Percentiles rank a stretch among this genome's conserved stretches.
These are phyloP conservation scores for Ricordea florida DNA, from an alignment of 92 coral and sea anemone species.

Conservation along the genomic window DNA sequence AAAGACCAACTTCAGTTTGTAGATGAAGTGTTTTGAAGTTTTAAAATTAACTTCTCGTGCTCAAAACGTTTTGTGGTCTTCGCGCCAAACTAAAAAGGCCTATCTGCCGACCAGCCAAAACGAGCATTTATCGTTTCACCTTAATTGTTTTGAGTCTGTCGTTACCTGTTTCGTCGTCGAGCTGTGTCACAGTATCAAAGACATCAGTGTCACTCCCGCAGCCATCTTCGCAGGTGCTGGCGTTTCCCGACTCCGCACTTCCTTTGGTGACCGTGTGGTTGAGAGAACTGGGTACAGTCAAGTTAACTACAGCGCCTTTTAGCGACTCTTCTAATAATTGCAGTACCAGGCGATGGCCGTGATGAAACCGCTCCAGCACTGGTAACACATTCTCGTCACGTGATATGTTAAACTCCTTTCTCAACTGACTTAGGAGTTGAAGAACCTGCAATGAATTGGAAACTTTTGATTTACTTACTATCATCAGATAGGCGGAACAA, in stretches of 20 bases:
- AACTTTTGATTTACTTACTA: not conserved
- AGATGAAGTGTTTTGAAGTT: too few relatives aligned
- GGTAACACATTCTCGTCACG: conserved; percentile 67
- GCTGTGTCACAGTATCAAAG: conserved; percentile 87
- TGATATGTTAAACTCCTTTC: conserved; percentile 68
- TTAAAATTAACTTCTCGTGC: too few relatives aligned
- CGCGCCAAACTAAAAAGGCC: too few relatives aligned
- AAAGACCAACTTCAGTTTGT: too few relatives aligned
- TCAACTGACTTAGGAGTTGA: conserved; percentile 55
- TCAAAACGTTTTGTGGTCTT: too few relatives aligned
- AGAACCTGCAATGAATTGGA: conserved; percentile 54
- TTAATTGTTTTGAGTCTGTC: not conserved
- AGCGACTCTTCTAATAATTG: conserved; percentile 69
- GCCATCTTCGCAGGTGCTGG: conserved; percentile 23
- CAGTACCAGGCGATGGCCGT: conserved; percentile 67
- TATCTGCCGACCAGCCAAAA: not conserved
- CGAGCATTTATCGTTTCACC: not conserved
- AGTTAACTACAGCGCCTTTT: conserved; percentile 18
- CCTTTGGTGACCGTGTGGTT: conserved; percentile 14
- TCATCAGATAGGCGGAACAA: too few relatives aligned
- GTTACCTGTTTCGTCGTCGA: conserved; percentile 86
- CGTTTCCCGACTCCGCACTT: conserved; percentile 5
- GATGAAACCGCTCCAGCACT: conserved; percentile 79
- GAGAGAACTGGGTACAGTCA: conserved; percentile 5
- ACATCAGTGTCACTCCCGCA: conserved; percentile 74